Evolutionary conservation across 2,888 invertebrate species (phyloP).

Genomic region (Eremobia ochroleuca): DNA sequence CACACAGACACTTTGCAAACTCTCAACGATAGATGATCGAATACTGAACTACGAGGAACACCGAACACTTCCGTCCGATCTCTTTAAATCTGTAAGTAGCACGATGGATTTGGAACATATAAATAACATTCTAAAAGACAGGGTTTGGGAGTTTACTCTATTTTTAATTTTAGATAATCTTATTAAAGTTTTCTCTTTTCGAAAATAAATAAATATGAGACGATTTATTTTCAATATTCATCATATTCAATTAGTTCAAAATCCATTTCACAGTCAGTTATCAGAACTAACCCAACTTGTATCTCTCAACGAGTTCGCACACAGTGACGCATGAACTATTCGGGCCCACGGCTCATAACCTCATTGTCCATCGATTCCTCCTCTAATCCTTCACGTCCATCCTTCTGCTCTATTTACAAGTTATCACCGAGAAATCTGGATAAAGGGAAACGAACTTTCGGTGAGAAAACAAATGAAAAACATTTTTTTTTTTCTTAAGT

Average conservation of each 20-base stretch:
- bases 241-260: conserved; percentile 33
- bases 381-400: conserved; percentile 71
- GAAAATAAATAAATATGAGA: conserved; percentile 33
- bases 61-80: conserved; percentile 64
- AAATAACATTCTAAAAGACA: conserved; percentile 63
- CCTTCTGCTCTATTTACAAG: conserved; percentile 72
- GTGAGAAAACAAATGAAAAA: conserved; percentile 58
- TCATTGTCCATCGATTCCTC: conserved; percentile 84
- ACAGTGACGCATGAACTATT: conserved; percentile 54
- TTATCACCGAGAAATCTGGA: conserved; percentile 49
- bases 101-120: conserved; percentile 62
- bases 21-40: conserved; percentile 60
- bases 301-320: conserved; percentile 33
- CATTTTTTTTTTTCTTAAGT: conserved; percentile 43
- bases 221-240: conserved; percentile 42
- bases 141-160: conserved; percentile 42
- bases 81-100: conserved; percentile 67
- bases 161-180: conserved; percentile 45
- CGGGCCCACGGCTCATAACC: conserved; percentile 81
- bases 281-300: conserved; percentile 48
- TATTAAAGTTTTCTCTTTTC: conserved; percentile 26
- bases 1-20: conserved; percentile 60
- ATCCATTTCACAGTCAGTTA: conserved; percentile 30
- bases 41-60: conserved; percentile 48
- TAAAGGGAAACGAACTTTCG: conserved; percentile 62